Conservation (phyloP, 2,797 vertebrate species). For the Artibeus lituratus region DNA sequence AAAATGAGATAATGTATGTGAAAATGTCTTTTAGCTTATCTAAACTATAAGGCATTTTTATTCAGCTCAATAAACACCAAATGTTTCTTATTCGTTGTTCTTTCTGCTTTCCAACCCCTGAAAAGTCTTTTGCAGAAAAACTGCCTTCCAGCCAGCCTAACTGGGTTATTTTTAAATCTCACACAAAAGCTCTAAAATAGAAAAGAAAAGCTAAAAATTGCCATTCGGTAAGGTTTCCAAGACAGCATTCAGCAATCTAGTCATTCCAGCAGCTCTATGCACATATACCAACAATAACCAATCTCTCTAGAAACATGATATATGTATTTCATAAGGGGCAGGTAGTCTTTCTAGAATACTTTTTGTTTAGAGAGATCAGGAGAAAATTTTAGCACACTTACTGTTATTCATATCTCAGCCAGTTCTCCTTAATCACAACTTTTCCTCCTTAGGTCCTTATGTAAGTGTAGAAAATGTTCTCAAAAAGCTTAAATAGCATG, state of each 20-base stretch:
- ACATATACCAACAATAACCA: background rate
- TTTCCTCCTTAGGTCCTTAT: background rate
- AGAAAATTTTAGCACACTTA: background rate
- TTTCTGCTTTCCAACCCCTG: slow-evolving; percentile 10
- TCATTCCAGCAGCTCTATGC: background rate
- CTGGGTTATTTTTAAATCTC: slow-evolving; percentile 39
- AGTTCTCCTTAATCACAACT: slow-evolving; percentile 10
- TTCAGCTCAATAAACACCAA: slow-evolving; percentile 37
- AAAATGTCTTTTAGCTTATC: background rate
- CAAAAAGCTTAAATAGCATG: background rate
- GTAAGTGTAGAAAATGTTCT: background rate
- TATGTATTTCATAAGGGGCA: background rate
- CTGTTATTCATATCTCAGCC: background rate
- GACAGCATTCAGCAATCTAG: background rate
- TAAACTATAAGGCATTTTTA: slow-evolving; percentile 9
- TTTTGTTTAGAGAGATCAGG: background rate
- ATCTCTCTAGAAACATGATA: background rate
- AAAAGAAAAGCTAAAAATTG: slow-evolving; percentile 16
- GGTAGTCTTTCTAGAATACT: background rate
- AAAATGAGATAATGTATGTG: background rate
- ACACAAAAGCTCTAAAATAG: background rate
- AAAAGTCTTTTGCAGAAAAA: slow-evolving; percentile 35
- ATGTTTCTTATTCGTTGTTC: background rate
- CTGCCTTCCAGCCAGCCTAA: background rate
- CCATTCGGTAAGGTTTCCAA: background rate